A percentile compares a stretch with the other conserved stretches of the same genome.
Evolutionary conservation across 1,140 invertebrate genomes (phyloP).

Genomic region (Thrips palmi): DNA sequence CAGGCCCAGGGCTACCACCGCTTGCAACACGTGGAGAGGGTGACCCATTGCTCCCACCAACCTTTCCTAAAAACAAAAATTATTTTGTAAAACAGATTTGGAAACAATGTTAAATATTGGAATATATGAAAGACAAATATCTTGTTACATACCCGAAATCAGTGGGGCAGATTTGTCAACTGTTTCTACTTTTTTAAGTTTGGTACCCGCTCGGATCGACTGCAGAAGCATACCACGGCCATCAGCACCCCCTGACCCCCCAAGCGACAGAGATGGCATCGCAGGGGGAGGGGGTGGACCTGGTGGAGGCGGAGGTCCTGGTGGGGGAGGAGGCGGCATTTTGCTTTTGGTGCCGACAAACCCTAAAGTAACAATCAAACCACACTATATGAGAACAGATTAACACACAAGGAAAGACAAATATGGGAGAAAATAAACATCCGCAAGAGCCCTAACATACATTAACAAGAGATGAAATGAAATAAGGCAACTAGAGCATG

Average conservation of each 20-base stretch:
- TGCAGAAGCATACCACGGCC: conserved; percentile 47
- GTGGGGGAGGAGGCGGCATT: conserved; percentile 12
- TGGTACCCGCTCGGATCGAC: conserved; percentile 63
- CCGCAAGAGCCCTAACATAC: too few relatives aligned
- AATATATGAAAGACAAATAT: too few relatives aligned
- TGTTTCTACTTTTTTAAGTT: conserved; percentile 69
- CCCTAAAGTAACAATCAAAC: too few relatives aligned
- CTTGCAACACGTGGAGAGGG: background rate
- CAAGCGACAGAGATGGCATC: conserved; percentile 21
- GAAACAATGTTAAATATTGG: background rate
- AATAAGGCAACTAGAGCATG: too few relatives aligned
- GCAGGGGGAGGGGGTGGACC: conserved; percentile 29
- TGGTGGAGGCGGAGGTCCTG: conserved; percentile 37
- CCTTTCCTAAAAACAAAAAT: conserved; percentile 12
- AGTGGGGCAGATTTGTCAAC: conserved; percentile 73
- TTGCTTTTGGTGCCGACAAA: too few relatives aligned
- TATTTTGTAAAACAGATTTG: background rate
- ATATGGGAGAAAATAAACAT: too few relatives aligned
- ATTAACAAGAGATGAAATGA: too few relatives aligned
- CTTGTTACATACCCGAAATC: conserved; percentile 35
- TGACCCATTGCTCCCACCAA: conserved; percentile 2
- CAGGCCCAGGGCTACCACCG: conserved; percentile 7
- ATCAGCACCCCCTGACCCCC: conserved; percentile 28
- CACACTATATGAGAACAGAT: too few relatives aligned
- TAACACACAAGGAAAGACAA: too few relatives aligned